These are phyloP conservation scores for Pogonocherus hispidulus DNA, from an alignment of 2,888 invertebrate genomes.

Conservation along the genomic window DNA sequence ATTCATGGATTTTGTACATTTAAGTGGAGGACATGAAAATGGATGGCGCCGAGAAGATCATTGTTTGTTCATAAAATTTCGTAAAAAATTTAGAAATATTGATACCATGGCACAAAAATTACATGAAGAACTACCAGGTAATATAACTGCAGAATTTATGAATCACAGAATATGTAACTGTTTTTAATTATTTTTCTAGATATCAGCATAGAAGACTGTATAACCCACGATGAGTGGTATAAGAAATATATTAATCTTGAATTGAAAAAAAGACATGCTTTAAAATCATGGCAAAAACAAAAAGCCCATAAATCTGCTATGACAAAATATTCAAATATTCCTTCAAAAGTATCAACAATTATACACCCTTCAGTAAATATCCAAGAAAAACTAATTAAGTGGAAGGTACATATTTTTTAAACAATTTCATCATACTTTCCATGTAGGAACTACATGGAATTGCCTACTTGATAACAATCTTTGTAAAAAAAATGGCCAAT, in stretches of 20 bases:
- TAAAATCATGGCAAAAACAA: slow-evolving; percentile 67
- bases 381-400: slow-evolving; percentile 53
- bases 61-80: slow-evolving; percentile 69
- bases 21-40: slow-evolving; percentile 70
- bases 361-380: slow-evolving; percentile 24
- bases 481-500: too few relatives aligned
- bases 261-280: slow-evolving; percentile 65
- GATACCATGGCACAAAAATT: slow-evolving; percentile 55
- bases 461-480: too few relatives aligned
- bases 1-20: slow-evolving; percentile 71
- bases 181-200: slow-evolving; percentile 54
- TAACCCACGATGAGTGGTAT: slow-evolving; percentile 71
- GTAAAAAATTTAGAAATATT: slow-evolving; percentile 58
- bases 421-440: too few relatives aligned
- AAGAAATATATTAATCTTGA: slow-evolving; percentile 67
- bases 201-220: slow-evolving; percentile 62
- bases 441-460: too few relatives aligned
- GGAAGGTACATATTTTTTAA: slow-evolving; percentile 57
- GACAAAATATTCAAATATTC: slow-evolving; percentile 10
- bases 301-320: slow-evolving; percentile 49
- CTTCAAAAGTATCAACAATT: slow-evolving; percentile 31
- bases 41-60: slow-evolving; percentile 74
- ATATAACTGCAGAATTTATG: slow-evolving; percentile 2
- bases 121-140: slow-evolving; percentile 62
- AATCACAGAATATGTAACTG: neutral